Conservation (phyloP, 1,140 invertebrate genomes). For the Tetraneura akinire region DNA sequence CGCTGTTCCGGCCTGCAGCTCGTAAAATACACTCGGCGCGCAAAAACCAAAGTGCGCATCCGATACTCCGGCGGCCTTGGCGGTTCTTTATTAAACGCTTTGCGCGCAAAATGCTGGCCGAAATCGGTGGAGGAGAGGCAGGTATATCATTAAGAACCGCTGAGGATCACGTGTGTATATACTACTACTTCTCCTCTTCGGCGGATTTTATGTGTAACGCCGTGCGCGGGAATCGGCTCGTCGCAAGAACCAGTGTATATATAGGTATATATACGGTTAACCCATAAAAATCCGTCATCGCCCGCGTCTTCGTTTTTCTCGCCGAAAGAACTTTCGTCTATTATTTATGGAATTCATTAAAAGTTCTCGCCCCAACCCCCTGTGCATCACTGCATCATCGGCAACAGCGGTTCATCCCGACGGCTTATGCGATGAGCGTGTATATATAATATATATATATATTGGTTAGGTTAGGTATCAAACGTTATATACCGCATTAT, state of each 20-base stretch:
- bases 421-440: neutral
- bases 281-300: slow-evolving; percentile 38
- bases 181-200: neutral
- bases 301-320: neutral
- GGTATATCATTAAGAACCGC: slow-evolving; percentile 50
- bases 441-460: too few species aligned
- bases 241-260: too few species aligned
- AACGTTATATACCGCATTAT: too few species aligned
- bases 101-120: neutral
- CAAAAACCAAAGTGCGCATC: slow-evolving; percentile 45
- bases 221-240: neutral
- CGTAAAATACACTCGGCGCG: slow-evolving; percentile 47
- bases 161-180: slow-evolving; percentile 30
- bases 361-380: slow-evolving; percentile 21
- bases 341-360: slow-evolving; percentile 48
- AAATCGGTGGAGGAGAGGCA: slow-evolving; percentile 18
- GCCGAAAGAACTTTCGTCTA: slow-evolving; percentile 36
- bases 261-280: neutral
- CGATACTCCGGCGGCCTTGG: slow-evolving; percentile 12
- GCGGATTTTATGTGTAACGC: neutral
- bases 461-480: too few species aligned
- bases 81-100: slow-evolving; percentile 49
- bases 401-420: neutral
- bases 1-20: slow-evolving; percentile 28
- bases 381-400: neutral